Evolutionary conservation across 2,797 vertebrate genomes (phyloP).

Genomic region (Petrocephalus sullivani): DNA sequence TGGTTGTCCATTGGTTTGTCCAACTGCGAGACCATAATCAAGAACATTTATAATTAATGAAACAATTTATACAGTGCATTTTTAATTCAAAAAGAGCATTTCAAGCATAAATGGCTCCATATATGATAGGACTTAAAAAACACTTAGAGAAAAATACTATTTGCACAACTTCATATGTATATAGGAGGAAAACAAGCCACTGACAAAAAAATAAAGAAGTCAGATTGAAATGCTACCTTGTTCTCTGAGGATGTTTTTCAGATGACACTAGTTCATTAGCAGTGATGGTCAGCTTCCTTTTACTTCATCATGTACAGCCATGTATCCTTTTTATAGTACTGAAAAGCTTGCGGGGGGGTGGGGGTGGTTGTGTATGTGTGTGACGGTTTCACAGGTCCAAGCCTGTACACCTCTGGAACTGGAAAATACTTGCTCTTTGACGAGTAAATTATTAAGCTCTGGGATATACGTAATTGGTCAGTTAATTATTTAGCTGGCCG

Average conservation of each 20-base stretch:
- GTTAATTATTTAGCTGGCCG: slow-evolving; percentile 39
- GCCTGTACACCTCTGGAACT: slow-evolving; percentile 21
- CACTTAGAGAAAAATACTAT: not conserved
- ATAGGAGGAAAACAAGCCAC: not conserved
- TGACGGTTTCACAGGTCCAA: slow-evolving; percentile 27
- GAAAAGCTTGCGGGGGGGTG: not conserved
- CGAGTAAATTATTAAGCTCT: slow-evolving; percentile 49
- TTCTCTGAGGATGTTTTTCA: not conserved
- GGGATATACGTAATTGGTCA: slow-evolving; percentile 21
- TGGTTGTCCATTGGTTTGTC: not conserved
- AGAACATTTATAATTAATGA: not conserved
- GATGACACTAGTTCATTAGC: slow-evolving; percentile 39
- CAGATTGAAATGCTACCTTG: slow-evolving; percentile 17
- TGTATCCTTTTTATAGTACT: slow-evolving; percentile 46
- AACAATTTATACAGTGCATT: not conserved
- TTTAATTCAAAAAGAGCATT: not conserved
- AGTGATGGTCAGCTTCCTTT: slow-evolving; percentile 11
- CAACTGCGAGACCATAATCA: not conserved
- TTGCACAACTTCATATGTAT: not conserved
- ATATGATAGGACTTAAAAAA: not conserved
- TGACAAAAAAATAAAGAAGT: not conserved
- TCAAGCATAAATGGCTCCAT: not conserved
- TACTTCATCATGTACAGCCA: slow-evolving; percentile 26
- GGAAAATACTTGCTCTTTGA: slow-evolving; percentile 30
- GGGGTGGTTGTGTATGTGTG: not conserved